These are phyloP conservation scores for Ranitomeya variabilis DNA, from an alignment of 2,113 vertebrate genomes.

Conservation along the genomic window DNA sequence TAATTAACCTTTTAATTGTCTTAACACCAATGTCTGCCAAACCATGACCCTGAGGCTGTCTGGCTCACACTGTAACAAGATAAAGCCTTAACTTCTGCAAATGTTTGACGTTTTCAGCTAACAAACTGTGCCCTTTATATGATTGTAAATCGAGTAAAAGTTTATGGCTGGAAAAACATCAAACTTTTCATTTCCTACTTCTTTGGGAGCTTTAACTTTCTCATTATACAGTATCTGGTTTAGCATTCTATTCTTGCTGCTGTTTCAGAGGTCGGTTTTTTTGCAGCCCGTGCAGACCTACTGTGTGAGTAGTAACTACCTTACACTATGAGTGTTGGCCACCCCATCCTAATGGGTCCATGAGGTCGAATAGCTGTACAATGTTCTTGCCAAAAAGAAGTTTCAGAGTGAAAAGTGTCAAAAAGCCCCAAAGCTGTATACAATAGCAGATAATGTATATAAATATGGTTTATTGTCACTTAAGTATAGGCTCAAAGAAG, in stretches of 20 bases:
- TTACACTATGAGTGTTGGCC: neutral
- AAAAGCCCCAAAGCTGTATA: neutral
- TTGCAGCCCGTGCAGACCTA: neutral
- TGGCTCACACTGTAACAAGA: constrained; percentile 46
- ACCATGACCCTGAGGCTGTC: constrained; percentile 44
- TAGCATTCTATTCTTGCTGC: neutral
- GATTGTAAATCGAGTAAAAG: constrained; percentile 50
- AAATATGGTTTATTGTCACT: neutral
- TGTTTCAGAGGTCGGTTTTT: neutral
- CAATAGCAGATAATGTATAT: neutral
- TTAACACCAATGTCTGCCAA: constrained; percentile 58
- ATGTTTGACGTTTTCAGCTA: constrained; percentile 55
- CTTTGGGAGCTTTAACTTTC: constrained; percentile 16
- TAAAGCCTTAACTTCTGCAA: constrained; percentile 50
- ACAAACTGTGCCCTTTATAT: constrained; percentile 55
- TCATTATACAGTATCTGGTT: constrained; percentile 29
- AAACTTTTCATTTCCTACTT: constrained; percentile 54
- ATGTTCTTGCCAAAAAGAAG: neutral
- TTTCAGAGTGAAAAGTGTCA: neutral
- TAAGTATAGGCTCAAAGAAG: neutral
- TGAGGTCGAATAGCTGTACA: too few relatives aligned
- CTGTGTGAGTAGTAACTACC: neutral
- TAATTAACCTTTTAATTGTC: constrained; percentile 59
- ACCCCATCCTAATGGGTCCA: neutral
- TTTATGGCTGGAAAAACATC: constrained; percentile 53